Percentiles rank a stretch among this genome's conserved stretches.
phyloP scores from a whole-genome alignment of 2,888 invertebrate genomes.

The Lapara coniferarum region DNA sequence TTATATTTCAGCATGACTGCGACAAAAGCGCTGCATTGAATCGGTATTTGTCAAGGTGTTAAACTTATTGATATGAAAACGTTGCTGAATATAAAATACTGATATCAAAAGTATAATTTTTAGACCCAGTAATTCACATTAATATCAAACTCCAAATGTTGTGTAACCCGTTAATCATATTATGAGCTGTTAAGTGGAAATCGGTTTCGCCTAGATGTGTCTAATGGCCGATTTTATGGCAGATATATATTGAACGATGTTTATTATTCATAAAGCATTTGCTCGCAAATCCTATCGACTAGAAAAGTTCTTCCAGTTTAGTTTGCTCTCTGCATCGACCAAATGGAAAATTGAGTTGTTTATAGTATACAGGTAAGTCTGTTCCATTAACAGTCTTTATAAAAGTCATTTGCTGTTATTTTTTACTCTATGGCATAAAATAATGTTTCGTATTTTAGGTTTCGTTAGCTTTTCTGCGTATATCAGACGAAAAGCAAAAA shows the following conservation, averaged over 20 bases:
- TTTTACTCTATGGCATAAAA: not conserved
- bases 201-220: not conserved
- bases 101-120: too few relatives aligned
- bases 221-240: slow-evolving; percentile 23
- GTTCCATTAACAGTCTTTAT: slow-evolving; percentile 1
- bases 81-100: too few relatives aligned
- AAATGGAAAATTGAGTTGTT: slow-evolving; percentile 53
- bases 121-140: too few relatives aligned
- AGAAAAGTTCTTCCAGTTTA: slow-evolving; percentile 48
- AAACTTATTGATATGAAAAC: too few relatives aligned
- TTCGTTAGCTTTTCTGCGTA: too few relatives aligned
- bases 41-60: too few relatives aligned
- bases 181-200: not conserved
- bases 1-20: too few relatives aligned
- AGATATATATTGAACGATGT: slow-evolving; percentile 37
- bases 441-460: not conserved
- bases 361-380: slow-evolving; percentile 34
- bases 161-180: not conserved
- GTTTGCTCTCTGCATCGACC: slow-evolving; percentile 39
- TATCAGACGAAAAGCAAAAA: too few relatives aligned
- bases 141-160: not conserved
- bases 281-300: slow-evolving; percentile 41
- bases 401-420: slow-evolving; percentile 4
- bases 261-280: slow-evolving; percentile 48
- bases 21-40: too few relatives aligned